Conservation (phyloP, 2,797 vertebrate species). For the Sebastes wilsoni region DNA sequence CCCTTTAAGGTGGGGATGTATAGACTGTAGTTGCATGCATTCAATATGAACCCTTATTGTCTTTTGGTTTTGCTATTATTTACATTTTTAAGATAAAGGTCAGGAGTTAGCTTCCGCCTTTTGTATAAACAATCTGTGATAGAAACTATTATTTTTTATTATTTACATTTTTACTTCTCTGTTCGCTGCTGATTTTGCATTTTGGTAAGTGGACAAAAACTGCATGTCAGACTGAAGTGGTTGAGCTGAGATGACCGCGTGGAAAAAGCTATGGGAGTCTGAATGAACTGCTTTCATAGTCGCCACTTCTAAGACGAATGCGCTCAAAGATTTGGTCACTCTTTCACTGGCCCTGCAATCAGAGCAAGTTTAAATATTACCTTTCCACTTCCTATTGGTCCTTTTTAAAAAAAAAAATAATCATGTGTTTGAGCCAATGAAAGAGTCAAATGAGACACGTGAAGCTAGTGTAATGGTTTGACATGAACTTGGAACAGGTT, state of each 20-base stretch:
- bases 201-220: conserved; percentile 88
- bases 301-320: conserved; percentile 73
- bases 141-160: conserved; percentile 73
- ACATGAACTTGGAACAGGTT: conserved; percentile 24
- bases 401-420: background rate
- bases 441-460: conserved; percentile 71
- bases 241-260: conserved; percentile 75
- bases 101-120: conserved; percentile 24
- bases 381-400: background rate
- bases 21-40: conserved; percentile 28
- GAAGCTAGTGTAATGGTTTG: conserved; percentile 44
- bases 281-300: conserved; percentile 78
- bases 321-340: conserved; percentile 72
- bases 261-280: conserved; percentile 63
- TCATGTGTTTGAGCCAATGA: conserved; percentile 73
- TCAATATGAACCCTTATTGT: conserved; percentile 26
- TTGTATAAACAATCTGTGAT: conserved; percentile 59
- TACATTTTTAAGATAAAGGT: conserved; percentile 10
- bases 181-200: conserved; percentile 89
- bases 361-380: conserved; percentile 6
- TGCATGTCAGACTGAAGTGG: conserved; percentile 88
- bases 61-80: conserved; percentile 41
- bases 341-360: conserved; percentile 82
- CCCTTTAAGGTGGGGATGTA: background rate
- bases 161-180: conserved; percentile 85